A percentile compares a stretch with the other conserved stretches of the same genome.
Evolutionary conservation across 2,797 vertebrate genomes (phyloP).

Genomic region (Onychomys arenicola): DNA sequence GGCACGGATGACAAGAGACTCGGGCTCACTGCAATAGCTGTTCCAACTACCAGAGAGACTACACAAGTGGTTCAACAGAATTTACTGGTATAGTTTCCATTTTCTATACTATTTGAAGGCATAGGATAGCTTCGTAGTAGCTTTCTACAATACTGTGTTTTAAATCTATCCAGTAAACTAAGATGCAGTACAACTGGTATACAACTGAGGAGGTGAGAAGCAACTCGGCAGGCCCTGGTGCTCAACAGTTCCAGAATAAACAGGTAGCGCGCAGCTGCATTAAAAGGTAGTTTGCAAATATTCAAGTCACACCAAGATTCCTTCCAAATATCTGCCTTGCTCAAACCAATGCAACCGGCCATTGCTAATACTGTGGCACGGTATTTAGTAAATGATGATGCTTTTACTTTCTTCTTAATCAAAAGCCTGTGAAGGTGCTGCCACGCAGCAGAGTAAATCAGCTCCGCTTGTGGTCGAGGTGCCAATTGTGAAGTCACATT

Average conservation of each 20-base stretch:
- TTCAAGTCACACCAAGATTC: conserved; percentile 69
- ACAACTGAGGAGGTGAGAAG: conserved; percentile 77
- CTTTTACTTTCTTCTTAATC: conserved; percentile 66
- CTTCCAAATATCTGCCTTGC: conserved; percentile 70
- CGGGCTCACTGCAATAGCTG: conserved; percentile 54
- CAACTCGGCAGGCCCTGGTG: conserved; percentile 73
- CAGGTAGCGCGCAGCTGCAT: conserved; percentile 66
- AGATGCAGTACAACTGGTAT: conserved; percentile 77
- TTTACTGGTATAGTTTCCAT: conserved; percentile 83
- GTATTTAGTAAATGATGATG: conserved; percentile 48
- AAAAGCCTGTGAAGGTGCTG: conserved; percentile 61
- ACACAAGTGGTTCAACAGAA: conserved; percentile 79
- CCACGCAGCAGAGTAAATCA: conserved; percentile 58
- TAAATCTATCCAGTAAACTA: conserved; percentile 78
- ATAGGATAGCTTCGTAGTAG: conserved; percentile 76
- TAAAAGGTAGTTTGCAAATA: conserved; percentile 76
- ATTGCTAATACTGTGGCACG: conserved; percentile 51
- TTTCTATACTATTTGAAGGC: conserved; percentile 79
- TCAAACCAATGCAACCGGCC: conserved; percentile 65
- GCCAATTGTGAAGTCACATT: conserved; percentile 38
- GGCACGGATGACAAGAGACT: conserved; percentile 54
- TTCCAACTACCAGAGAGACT: conserved; percentile 77
- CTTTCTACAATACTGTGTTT: conserved; percentile 82
- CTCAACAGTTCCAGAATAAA: conserved; percentile 76
- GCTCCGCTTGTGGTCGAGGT: conserved; percentile 44